Percentiles rank a stretch among this genome's conserved stretches.
phyloP scores from a whole-genome alignment of 2,113 vertebrate species.

The Alces alces region DNA sequence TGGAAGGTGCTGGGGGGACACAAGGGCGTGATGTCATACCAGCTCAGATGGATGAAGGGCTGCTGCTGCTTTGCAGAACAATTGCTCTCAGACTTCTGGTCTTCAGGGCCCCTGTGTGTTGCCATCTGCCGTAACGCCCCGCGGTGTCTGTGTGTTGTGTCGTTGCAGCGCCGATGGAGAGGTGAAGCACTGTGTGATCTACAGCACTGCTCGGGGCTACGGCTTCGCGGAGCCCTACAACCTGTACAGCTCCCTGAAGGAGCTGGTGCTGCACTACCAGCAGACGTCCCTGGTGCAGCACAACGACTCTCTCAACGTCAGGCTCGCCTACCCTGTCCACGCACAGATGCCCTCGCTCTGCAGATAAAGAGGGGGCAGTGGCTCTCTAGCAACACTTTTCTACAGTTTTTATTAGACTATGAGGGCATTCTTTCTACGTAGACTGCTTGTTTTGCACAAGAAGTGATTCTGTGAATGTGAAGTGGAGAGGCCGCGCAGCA shows the following conservation, averaged over 20 bases:
- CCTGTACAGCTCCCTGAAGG: conserved; percentile 92
- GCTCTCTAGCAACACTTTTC: conserved; percentile 79
- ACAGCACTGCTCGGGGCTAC: conserved; percentile 93
- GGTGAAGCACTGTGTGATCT: conserved; percentile 97
- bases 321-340: conserved; percentile 93
- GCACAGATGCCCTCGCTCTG: conserved; percentile 88
- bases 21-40: background rate
- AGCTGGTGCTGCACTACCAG: conserved; percentile 97
- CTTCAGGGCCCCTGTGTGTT: background rate
- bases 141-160: background rate
- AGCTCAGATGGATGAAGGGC: background rate
- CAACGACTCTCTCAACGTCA: conserved; percentile 95
- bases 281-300: conserved; percentile 95
- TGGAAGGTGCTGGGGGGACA: background rate
- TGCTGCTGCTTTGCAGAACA: background rate
- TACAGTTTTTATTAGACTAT: conserved; percentile 84
- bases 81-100: background rate
- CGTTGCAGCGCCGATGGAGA: conserved; percentile 90
- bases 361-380: conserved; percentile 84
- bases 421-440: conserved; percentile 98
- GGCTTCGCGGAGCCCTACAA: conserved; percentile 97
- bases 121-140: background rate
- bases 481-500: conserved; percentile 84
- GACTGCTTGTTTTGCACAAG: conserved; percentile 99
- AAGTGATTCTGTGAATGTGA: conserved; percentile 99